These are phyloP conservation scores for Terrapene triunguis DNA, from an alignment of 2,113 vertebrate genomes.

Conservation along the genomic window DNA sequence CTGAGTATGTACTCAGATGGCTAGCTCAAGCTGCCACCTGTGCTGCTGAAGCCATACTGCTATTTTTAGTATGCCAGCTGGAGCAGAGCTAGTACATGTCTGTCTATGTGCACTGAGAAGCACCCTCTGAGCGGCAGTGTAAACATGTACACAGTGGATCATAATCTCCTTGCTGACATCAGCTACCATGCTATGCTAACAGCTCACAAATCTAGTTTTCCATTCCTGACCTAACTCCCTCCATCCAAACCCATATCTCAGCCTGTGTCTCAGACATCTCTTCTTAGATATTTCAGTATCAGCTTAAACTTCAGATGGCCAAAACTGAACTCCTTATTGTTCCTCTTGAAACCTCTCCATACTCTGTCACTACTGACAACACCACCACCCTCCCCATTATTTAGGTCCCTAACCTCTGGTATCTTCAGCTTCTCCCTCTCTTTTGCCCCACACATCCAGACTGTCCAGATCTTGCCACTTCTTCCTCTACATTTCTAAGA, in stretches of 20 bases:
- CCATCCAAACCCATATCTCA: neutral
- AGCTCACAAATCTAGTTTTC: neutral
- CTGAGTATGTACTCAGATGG: neutral
- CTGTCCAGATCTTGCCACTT: neutral
- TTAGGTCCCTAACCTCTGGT: neutral
- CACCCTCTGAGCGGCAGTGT: too few relatives aligned
- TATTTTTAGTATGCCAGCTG: neutral
- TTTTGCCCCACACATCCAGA: neutral
- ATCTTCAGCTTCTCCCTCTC: neutral
- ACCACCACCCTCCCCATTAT: neutral
- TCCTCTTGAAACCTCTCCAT: neutral
- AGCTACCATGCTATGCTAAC: neutral
- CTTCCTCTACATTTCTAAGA: neutral
- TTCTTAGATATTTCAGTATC: neutral
- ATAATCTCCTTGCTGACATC: neutral
- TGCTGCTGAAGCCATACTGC: neutral
- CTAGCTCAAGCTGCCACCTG: neutral
- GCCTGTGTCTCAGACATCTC: neutral
- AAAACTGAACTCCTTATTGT: neutral
- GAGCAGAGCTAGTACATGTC: neutral
- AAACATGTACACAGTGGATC: too few relatives aligned
- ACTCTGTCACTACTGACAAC: neutral
- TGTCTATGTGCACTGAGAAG: neutral
- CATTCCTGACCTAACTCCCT: neutral
- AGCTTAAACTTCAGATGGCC: neutral